Conservation (phyloP, 2,113 vertebrate species). For the Nycticebus coucang region DNA sequence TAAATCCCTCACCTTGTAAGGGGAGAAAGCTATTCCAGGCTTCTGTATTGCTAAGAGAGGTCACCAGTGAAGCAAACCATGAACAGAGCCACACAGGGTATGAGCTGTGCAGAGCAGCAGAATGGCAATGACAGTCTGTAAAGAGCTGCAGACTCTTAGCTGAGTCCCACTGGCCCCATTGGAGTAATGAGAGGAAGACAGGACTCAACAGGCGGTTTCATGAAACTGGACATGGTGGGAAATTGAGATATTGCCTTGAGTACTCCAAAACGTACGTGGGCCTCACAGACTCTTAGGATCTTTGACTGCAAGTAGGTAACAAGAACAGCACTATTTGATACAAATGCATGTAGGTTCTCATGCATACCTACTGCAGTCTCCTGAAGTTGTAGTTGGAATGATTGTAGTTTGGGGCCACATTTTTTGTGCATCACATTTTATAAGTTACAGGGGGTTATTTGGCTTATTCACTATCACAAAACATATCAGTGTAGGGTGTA, state of each 20-base stretch:
- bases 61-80: not conserved
- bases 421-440: not conserved
- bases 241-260: not conserved
- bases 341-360: no score
- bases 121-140: not conserved
- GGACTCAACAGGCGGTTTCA: not conserved
- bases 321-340: not conserved
- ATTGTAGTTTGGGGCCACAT: not conserved
- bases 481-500: not conserved
- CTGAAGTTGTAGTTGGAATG: not conserved
- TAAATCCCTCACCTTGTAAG: not conserved
- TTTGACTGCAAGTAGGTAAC: no score
- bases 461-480: not conserved
- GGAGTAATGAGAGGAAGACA: not conserved
- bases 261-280: not conserved
- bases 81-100: not conserved
- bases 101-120: not conserved
- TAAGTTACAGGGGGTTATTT: not conserved
- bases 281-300: not conserved
- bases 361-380: not conserved
- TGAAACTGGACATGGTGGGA: not conserved
- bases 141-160: no score
- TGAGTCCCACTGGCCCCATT: not conserved
- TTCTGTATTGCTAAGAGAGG: not conserved
- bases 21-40: not conserved